Evolutionary conservation across 2,797 vertebrate species (phyloP).

Genomic region (Squalus acanthias): DNA sequence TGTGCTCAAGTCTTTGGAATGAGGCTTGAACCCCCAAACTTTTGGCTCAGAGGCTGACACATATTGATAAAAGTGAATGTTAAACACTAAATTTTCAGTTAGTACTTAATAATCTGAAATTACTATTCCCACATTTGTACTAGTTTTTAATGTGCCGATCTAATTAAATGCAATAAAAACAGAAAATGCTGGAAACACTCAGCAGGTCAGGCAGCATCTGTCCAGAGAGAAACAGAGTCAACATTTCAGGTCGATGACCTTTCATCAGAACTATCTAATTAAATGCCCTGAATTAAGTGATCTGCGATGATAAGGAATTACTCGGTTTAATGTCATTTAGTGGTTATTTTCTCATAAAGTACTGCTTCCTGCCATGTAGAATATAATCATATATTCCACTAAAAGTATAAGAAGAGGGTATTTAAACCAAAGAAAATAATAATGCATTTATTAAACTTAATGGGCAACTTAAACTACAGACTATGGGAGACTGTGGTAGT

Average conservation of each 20-base stretch:
- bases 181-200: not conserved
- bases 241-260: not conserved
- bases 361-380: not conserved
- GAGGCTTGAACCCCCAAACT: not conserved
- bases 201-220: not conserved
- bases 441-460: not conserved
- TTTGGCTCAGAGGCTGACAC: not conserved
- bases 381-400: not conserved
- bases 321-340: not conserved
- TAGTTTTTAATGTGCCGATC: not conserved
- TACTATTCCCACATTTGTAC: not conserved
- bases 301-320: not conserved
- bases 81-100: not conserved
- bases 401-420: not conserved
- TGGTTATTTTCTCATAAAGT: conserved; percentile 2
- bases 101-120: not conserved
- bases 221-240: not conserved
- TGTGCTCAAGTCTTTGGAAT: not conserved
- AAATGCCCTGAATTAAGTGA: not conserved
- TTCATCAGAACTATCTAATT: not conserved
- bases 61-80: not conserved
- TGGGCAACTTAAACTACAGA: not conserved
- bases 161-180: not conserved
- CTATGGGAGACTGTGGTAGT: not conserved
- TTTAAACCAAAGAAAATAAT: not conserved